Evolutionary conservation across 2,113 vertebrate species (phyloP).

Genomic region (Chionis minor): DNA sequence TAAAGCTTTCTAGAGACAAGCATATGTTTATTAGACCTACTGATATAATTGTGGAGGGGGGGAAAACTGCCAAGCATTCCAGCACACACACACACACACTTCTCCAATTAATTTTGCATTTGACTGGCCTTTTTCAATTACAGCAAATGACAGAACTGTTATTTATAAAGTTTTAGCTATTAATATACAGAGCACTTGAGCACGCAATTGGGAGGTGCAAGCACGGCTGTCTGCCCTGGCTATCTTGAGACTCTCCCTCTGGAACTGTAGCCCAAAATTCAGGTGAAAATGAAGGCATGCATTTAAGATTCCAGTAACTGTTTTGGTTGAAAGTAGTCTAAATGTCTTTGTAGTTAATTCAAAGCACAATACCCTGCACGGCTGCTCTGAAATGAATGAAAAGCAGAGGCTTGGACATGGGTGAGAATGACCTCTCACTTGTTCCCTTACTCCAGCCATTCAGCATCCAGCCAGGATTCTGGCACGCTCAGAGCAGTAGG

Average conservation of each 20-base stretch:
- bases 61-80: not conserved
- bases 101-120: slow-evolving; percentile 34
- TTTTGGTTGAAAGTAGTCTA: not conserved
- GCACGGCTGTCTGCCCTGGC: not conserved
- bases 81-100: not conserved
- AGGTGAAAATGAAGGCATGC: not conserved
- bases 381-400: not conserved
- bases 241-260: not conserved
- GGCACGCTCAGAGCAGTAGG: not conserved
- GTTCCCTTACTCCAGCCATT: not conserved
- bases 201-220: not conserved
- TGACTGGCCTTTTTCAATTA: not conserved
- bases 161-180: not conserved
- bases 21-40: not conserved
- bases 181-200: not conserved
- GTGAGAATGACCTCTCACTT: not conserved
- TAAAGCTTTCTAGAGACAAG: not conserved
- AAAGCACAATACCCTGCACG: not conserved
- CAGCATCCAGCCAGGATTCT: not conserved
- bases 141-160: not conserved
- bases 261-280: not conserved
- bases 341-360: not conserved
- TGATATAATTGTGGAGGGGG: not conserved
- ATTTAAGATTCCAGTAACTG: not conserved
- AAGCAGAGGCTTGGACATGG: not conserved